phyloP scores from a whole-genome alignment of 1,140 invertebrate genomes.

The Polyergus mexicanus region DNA sequence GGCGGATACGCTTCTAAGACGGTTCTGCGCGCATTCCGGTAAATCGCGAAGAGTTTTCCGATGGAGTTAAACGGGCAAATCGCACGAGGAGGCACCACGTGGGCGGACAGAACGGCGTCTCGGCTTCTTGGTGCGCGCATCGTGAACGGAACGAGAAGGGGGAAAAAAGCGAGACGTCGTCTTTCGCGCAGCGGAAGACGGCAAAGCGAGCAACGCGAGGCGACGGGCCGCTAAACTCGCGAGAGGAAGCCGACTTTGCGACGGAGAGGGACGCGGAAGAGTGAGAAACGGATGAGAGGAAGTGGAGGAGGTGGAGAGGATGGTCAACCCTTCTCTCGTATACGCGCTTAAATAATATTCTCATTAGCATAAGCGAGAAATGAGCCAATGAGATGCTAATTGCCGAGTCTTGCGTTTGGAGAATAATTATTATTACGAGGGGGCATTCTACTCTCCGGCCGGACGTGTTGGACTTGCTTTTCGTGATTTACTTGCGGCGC shows the following conservation, averaged over 20 bases:
- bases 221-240: constrained; percentile 43
- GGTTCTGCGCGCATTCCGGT: constrained; percentile 9
- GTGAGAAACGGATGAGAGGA: constrained; percentile 46
- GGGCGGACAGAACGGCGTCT: constrained; percentile 76
- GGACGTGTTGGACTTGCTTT: constrained; percentile 47
- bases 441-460: constrained; percentile 55
- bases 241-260: constrained; percentile 27
- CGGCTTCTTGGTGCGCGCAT: constrained; percentile 61
- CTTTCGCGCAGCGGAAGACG: constrained; percentile 67
- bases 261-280: constrained; percentile 28
- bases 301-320: constrained; percentile 37
- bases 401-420: constrained; percentile 76
- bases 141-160: constrained; percentile 73
- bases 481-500: constrained; percentile 49
- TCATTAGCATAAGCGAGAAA: constrained; percentile 82
- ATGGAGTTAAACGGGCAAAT: constrained; percentile 27
- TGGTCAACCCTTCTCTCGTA: constrained; percentile 66
- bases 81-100: constrained; percentile 66
- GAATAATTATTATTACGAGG: constrained; percentile 78
- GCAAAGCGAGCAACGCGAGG: constrained; percentile 70
- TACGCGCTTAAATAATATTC: constrained; percentile 80
- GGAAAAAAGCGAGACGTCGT: constrained; percentile 39
- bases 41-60: constrained; percentile 38
- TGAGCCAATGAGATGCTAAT: constrained; percentile 85
- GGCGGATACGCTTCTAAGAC: background rate